Percentiles rank a stretch among this genome's conserved stretches.
Evolutionary conservation across 1,140 invertebrate species (phyloP).

Genomic region (Papilio polyxenes): DNA sequence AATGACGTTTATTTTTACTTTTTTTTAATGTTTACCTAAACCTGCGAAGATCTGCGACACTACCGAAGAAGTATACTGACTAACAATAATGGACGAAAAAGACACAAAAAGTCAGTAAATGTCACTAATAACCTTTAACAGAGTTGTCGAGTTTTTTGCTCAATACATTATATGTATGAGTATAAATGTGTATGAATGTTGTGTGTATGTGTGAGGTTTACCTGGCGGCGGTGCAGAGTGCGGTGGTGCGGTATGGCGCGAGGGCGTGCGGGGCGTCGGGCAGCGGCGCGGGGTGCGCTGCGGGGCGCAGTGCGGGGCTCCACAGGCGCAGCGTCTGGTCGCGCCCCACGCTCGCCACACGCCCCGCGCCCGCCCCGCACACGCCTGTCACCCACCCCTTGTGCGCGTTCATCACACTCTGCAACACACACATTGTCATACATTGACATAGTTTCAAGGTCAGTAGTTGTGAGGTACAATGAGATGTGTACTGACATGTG

Average conservation of each 20-base stretch:
- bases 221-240: conserved; percentile 66
- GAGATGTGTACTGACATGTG: conserved; percentile 79
- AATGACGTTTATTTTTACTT: neutral
- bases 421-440: conserved; percentile 38
- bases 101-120: too few relatives aligned
- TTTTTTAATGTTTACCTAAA: neutral
- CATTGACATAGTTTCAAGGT: too few relatives aligned
- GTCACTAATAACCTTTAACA: too few relatives aligned
- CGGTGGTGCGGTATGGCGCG: conserved; percentile 43
- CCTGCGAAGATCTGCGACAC: neutral
- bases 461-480: neutral
- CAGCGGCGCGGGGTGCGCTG: conserved; percentile 58
- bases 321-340: conserved; percentile 84
- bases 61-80: neutral
- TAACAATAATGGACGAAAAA: too few relatives aligned
- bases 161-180: too few relatives aligned
- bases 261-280: conserved; percentile 61
- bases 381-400: conserved; percentile 94
- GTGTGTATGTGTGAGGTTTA: conserved; percentile 40
- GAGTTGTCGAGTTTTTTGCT: too few relatives aligned
- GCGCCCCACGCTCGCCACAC: conserved; percentile 89
- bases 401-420: conserved; percentile 93
- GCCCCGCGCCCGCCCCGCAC: conserved; percentile 81
- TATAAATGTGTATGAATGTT: neutral
- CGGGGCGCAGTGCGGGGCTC: conserved; percentile 79